phyloP scores from a whole-genome alignment of 2,888 invertebrate genomes.

The Archaeoteleia sp. region DNA sequence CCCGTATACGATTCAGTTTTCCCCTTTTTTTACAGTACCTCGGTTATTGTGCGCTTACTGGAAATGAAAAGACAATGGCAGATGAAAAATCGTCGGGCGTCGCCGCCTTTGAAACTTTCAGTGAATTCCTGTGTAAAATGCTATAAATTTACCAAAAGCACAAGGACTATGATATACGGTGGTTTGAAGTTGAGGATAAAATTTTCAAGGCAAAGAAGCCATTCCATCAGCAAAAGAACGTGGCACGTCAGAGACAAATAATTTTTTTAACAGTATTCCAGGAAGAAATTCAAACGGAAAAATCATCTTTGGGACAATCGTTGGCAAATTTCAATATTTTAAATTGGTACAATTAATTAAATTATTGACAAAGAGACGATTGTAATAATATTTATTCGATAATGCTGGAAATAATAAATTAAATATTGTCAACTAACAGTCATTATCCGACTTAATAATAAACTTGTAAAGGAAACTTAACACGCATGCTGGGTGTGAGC shows the following conservation, averaged over 20 bases:
- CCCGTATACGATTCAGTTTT: conserved; percentile 32
- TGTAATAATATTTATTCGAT: no score
- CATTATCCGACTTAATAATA: no score
- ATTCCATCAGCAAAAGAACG: conserved; percentile 42
- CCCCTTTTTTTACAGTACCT: conserved; percentile 36
- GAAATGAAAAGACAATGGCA: conserved; percentile 55
- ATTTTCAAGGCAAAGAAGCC: conserved; percentile 53
- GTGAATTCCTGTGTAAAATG: conserved; percentile 50
- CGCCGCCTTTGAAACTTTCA: conserved; percentile 53
- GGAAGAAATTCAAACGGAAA: no score
- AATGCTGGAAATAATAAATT: no score
- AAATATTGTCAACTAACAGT: no score
- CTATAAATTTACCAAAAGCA: conserved; percentile 50
- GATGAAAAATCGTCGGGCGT: conserved; percentile 54
- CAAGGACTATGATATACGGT: conserved; percentile 48
- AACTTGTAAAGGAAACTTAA: no score
- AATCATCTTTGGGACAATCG: no score
- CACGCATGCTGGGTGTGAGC: no score
- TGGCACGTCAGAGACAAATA: conserved; percentile 40
- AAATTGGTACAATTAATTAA: no score
- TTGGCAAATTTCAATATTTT: no score
- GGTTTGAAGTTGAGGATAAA: conserved; percentile 52
- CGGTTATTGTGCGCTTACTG: conserved; percentile 54
- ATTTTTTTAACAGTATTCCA: no score
- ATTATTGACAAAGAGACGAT: no score